Percentiles rank a stretch among this genome's conserved stretches.
These are phyloP conservation scores for Leucophenga montana DNA, from an alignment of 2,888 invertebrate species.

Conservation along the genomic window DNA sequence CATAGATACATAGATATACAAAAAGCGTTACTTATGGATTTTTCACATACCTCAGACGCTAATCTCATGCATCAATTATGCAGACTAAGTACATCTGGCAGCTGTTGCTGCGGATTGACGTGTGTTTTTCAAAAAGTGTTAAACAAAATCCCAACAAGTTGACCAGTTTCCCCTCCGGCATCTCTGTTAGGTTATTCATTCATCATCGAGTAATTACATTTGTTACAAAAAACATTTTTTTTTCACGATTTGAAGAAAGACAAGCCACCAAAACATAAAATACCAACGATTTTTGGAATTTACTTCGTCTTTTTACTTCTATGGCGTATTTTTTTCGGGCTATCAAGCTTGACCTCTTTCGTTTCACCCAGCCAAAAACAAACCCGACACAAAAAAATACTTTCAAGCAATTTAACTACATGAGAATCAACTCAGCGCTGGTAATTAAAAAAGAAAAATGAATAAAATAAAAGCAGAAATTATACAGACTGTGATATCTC, in stretches of 20 bases:
- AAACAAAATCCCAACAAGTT: background rate
- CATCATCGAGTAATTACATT: conserved; percentile 67
- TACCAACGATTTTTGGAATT: conserved; percentile 32
- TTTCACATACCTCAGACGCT: conserved; percentile 58
- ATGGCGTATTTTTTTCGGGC: conserved; percentile 46
- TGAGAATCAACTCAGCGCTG: conserved; percentile 58
- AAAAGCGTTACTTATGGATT: conserved; percentile 55
- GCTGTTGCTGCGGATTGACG: conserved; percentile 38
- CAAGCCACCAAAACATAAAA: background rate
- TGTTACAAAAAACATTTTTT: conserved; percentile 33
- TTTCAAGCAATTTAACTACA: conserved; percentile 59
- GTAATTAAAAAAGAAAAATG: conserved; percentile 27
- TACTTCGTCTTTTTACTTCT: conserved; percentile 20
- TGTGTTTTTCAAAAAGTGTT: background rate
- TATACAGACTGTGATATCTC: too few species aligned
- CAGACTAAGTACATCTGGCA: conserved; percentile 43
- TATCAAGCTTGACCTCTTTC: conserved; percentile 63
- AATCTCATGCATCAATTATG: conserved; percentile 66
- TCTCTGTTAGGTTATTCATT: conserved; percentile 61
- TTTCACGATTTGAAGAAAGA: background rate
- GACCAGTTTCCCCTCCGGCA: background rate
- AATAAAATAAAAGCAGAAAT: conserved; percentile 26
- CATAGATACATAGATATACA: conserved; percentile 4
- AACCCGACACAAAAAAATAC: conserved; percentile 23
- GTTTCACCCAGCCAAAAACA: background rate